These are phyloP conservation scores for Geotrypetes seraphini DNA, from an alignment of 2,797 vertebrate genomes.

Conservation along the genomic window DNA sequence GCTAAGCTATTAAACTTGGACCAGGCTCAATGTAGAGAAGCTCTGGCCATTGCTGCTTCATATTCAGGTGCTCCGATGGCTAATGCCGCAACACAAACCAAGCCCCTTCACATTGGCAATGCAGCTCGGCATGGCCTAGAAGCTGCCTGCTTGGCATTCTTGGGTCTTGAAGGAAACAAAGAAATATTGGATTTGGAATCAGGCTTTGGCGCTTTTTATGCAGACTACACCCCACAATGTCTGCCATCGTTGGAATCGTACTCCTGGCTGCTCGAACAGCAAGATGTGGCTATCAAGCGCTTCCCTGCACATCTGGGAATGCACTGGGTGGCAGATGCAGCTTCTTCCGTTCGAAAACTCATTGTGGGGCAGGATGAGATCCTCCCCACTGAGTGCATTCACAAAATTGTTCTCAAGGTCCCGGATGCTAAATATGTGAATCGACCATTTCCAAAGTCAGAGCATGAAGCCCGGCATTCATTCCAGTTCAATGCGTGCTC, in stretches of 20 bases:
- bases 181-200: conserved; percentile 64
- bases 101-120: conserved; percentile 83
- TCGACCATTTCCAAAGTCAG: conserved; percentile 64
- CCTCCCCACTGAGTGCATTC: conserved; percentile 47
- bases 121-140: conserved; percentile 76
- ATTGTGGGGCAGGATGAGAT: conserved; percentile 24
- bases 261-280: conserved; percentile 74
- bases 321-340: conserved; percentile 84
- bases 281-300: conserved; percentile 79
- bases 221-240: conserved; percentile 62
- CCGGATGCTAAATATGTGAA: conserved; percentile 75
- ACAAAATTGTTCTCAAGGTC: conserved; percentile 58
- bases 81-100: conserved; percentile 85
- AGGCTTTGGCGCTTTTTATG: conserved; percentile 80
- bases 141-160: conserved; percentile 67
- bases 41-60: conserved; percentile 81
- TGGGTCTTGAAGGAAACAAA: conserved; percentile 76
- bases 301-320: conserved; percentile 85
- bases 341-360: conserved; percentile 50
- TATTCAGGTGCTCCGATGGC: conserved; percentile 83
- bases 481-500: conserved; percentile 83
- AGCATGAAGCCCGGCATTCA: conserved; percentile 87
- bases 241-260: conserved; percentile 48
- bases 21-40: conserved; percentile 54
- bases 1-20: conserved; percentile 75